phyloP scores from a whole-genome alignment of 2,113 vertebrate species.

The Manacus vitellinus region DNA sequence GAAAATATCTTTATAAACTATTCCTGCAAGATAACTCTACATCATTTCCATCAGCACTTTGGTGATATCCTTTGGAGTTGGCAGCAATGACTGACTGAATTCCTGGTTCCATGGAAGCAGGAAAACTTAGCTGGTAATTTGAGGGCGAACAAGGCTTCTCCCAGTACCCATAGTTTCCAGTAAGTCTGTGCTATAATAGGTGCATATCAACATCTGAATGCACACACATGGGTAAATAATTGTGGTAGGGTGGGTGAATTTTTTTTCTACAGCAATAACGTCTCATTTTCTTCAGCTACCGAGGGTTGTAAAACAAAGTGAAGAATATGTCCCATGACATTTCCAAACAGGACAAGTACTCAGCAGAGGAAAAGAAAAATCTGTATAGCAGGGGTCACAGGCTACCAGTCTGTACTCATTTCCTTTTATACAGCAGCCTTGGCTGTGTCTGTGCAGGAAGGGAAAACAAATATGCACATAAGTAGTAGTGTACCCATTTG shows the following conservation, averaged over 20 bases:
- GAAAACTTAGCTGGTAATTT: not conserved
- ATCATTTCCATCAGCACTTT: constrained; percentile 7
- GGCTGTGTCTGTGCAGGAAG: not conserved
- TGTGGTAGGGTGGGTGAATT: not conserved
- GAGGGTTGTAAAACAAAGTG: not conserved
- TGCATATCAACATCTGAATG: not conserved
- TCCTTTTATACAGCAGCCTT: not conserved
- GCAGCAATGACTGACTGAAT: not conserved
- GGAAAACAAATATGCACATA: not conserved
- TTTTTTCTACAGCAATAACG: not conserved
- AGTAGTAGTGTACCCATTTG: not conserved
- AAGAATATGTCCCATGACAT: not conserved
- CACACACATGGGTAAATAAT: not conserved
- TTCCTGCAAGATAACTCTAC: not conserved
- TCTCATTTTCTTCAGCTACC: not conserved
- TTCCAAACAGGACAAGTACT: not conserved
- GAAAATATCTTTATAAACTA: not conserved
- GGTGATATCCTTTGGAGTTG: not conserved
- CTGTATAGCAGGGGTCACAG: not conserved
- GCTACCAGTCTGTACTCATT: not conserved
- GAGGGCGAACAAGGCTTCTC: not conserved
- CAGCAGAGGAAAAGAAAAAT: not conserved
- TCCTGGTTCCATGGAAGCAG: not conserved
- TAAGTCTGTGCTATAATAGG: not conserved
- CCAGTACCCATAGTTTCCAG: not conserved